Evolutionary conservation across 2,888 invertebrate species (phyloP), one percentile per base, ranked within the genome.

Genomic region (Rhaphigaster nebulosa): DNA sequence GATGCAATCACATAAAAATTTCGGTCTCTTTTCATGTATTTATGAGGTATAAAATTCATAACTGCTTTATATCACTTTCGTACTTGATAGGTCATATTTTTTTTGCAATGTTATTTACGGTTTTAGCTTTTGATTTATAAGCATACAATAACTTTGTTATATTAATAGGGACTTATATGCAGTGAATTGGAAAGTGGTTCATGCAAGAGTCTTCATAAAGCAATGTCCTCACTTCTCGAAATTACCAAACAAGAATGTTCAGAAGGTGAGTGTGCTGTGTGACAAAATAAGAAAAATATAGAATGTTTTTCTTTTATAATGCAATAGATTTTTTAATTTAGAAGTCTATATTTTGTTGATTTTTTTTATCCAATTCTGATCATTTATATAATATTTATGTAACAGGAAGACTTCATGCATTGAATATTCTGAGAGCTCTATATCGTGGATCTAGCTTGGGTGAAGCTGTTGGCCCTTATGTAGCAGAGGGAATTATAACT

Each of bases 361-460:
- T 15, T 45, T 45, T 45, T 23, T 45, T 23, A 26, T 56, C 1
- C 1, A 56, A 56, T 26, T 26, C 60, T 60, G n/a, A 60, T 76
- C 20, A 76, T 76, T 3, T 45, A 26, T n/a, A 13, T 41, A 38
- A 41, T 54, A 80, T 23, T n/a, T n/a, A n/a, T n/a, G n/a, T n/a
- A n/a, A n/a, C 54, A 90, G 90, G 90, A 95, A 96, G 91, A 95
- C 91, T 96, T 56, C 99, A 98, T 94, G 96, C 97, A n/a, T 94
- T 98, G 92, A 98, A 99, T 94, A 97, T 98, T 90, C 94, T 99
- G 92, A 95, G 98, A 92, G 96, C 97, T 0, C 94, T 99, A 76
- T 97, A 96, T 93, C 95, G 97, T 60, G 96, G 97, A 94, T 95
- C 97, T 5, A 95, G 96, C 92, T 94, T 99, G 76, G 96, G 96